Evolutionary conservation across 2,888 invertebrate genomes (phyloP).

Genomic region (Drosophila hamatofila): DNA sequence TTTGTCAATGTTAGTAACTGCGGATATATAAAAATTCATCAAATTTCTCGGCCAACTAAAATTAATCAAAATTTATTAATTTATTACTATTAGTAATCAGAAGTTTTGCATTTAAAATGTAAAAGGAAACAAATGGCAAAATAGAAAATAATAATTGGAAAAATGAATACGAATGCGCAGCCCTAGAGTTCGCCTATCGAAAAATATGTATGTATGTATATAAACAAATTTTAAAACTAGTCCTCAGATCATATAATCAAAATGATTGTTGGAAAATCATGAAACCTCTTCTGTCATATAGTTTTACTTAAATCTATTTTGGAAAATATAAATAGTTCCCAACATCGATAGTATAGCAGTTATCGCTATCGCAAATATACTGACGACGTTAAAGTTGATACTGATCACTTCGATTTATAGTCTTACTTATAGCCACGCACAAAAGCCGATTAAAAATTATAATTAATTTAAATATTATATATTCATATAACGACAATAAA

Average conservation of each 20-base stretch:
- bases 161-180: neutral
- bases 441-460: neutral
- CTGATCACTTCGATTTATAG: neutral
- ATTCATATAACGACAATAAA: neutral
- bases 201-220: neutral
- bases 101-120: neutral
- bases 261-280: neutral
- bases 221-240: neutral
- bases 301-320: neutral
- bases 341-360: neutral
- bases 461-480: neutral
- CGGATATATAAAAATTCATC: neutral
- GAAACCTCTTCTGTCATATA: neutral
- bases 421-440: too few species aligned
- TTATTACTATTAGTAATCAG: neutral
- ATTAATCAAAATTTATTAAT: too few species aligned
- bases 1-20: conserved; percentile 3
- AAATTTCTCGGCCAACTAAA: neutral
- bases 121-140: neutral
- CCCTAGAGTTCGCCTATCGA: neutral
- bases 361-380: neutral
- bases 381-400: neutral
- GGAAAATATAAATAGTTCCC: neutral
- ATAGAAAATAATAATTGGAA: neutral
- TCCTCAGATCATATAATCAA: neutral